A percentile compares a stretch with the other conserved stretches of the same genome.
Conservation (phyloP, 2,797 vertebrate genomes). For the Lepilemur ruficaudatus region DNA sequence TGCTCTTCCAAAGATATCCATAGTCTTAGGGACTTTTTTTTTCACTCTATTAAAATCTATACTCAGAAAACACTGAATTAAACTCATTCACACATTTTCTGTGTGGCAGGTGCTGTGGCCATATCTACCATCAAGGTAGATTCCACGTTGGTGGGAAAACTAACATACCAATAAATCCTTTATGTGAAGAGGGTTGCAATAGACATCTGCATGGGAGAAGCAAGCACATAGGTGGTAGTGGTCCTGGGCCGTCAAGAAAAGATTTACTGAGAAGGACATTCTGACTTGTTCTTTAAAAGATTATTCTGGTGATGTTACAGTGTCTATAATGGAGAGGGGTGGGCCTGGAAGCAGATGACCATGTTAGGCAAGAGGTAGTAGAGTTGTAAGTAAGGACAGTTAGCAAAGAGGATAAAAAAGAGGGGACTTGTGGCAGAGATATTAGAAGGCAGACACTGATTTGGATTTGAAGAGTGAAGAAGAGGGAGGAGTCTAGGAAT, state of each 20-base stretch:
- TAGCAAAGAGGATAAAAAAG: background rate
- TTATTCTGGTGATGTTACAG: background rate
- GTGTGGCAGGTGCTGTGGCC: background rate
- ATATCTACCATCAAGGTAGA: background rate
- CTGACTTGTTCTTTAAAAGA: background rate
- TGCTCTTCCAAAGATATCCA: background rate
- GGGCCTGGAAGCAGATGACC: background rate
- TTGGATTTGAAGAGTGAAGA: background rate
- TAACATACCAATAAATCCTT: background rate
- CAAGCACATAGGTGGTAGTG: background rate
- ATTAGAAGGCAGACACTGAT: background rate
- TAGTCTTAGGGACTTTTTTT: background rate
- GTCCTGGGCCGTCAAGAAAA: background rate
- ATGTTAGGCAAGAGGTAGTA: background rate
- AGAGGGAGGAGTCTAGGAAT: background rate
- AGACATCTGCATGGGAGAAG: background rate
- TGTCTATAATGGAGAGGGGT: background rate
- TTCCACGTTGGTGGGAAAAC: background rate
- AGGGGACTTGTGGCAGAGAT: background rate
- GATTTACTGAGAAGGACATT: background rate
- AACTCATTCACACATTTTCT: background rate
- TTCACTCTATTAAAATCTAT: background rate
- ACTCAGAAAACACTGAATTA: slow-evolving; percentile 25
- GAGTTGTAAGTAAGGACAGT: background rate
- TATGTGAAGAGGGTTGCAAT: background rate